phyloP scores from a whole-genome alignment of 2,113 vertebrate genomes.

The Pandion haliaetus region DNA sequence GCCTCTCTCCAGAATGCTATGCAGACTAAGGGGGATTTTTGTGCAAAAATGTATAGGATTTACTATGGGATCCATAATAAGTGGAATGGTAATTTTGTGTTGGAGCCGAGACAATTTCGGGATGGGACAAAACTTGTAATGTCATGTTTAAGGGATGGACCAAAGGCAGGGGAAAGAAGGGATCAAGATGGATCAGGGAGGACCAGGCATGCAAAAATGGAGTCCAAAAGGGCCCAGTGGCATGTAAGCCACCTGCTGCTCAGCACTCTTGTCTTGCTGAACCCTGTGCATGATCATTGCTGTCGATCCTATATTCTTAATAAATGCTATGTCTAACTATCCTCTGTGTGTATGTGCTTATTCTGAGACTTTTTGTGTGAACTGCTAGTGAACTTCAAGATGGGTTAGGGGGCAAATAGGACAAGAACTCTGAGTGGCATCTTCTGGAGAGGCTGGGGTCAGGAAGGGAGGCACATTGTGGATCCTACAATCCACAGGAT shows the following conservation, averaged over 20 bases:
- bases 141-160: background rate
- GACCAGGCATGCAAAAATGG: background rate
- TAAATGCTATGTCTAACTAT: background rate
- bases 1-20: background rate
- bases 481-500: background rate
- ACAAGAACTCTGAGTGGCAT: background rate
- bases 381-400: background rate
- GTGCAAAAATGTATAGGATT: background rate
- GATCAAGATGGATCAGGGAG: background rate
- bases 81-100: background rate
- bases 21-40: background rate
- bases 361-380: background rate
- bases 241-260: background rate
- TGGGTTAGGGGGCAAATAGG: background rate
- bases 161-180: background rate
- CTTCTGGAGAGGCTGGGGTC: background rate
- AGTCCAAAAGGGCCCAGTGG: background rate
- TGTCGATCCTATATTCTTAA: background rate
- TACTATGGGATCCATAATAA: background rate
- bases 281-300: background rate
- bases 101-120: background rate
- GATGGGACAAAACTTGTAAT: background rate
- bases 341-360: background rate
- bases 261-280: background rate
- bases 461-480: background rate